Conservation (phyloP, 1,140 invertebrate genomes). For the Parapsyche elsis region DNA sequence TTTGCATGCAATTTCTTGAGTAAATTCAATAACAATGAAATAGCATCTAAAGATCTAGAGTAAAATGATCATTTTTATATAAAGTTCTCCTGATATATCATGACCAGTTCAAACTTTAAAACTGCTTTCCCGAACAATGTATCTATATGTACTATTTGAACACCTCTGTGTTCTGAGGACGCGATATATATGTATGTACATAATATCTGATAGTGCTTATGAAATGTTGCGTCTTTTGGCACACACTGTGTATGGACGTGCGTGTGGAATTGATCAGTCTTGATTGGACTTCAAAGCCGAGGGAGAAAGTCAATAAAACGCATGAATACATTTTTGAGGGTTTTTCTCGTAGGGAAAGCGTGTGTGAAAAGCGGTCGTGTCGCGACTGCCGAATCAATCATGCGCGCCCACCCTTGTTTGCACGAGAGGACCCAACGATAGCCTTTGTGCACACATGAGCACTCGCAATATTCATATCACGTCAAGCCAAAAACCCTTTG, state of each 20-base stretch:
- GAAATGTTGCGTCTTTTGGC: no score
- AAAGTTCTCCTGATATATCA: no score
- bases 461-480: slow-evolving; percentile 14
- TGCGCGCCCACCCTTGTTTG: slow-evolving; percentile 26
- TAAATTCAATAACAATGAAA: no score
- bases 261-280: background rate
- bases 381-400: slow-evolving; percentile 33
- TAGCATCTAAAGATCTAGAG: no score
- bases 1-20: no score
- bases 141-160: no score
- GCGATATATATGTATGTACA: no score
- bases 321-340: slow-evolving; percentile 31
- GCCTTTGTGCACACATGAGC: background rate
- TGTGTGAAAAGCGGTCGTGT: slow-evolving; percentile 16
- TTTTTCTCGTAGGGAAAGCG: slow-evolving; percentile 16
- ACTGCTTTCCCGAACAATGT: no score
- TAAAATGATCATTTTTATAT: no score
- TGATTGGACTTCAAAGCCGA: slow-evolving; percentile 4
- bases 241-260: background rate
- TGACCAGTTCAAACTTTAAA: no score
- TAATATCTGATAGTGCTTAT: no score
- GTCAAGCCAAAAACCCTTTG: slow-evolving; percentile 4
- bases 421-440: background rate
- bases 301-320: slow-evolving; percentile 32
- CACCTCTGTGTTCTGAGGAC: no score